Percentiles rank a stretch among this genome's conserved stretches.
phyloP scores from a whole-genome alignment of 1,140 invertebrate genomes.

The Globodera ellingtonae region DNA sequence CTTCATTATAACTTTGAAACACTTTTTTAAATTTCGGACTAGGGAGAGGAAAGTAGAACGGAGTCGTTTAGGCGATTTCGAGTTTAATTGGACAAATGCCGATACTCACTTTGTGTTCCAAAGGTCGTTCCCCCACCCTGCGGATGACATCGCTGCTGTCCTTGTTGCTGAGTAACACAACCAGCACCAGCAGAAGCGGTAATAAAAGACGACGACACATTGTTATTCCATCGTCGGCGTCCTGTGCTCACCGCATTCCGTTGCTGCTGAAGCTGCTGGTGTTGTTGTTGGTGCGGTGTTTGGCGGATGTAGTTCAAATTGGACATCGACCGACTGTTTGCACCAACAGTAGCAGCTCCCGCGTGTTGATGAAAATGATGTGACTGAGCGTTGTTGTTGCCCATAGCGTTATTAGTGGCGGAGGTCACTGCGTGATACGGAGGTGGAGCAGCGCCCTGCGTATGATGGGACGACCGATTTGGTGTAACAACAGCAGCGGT shows the following conservation, averaged over 20 bases:
- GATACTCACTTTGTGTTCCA: not conserved
- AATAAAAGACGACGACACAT: not conserved
- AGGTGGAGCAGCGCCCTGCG: constrained; percentile 6
- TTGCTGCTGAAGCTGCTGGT: constrained; percentile 7
- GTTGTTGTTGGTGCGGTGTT: constrained; percentile 24
- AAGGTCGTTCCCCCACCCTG: not conserved
- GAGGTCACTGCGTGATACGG: constrained; percentile 10
- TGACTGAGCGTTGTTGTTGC: constrained; percentile 24
- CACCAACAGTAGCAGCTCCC: constrained; percentile 14
- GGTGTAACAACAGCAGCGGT: not conserved
- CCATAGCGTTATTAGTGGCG: not conserved
- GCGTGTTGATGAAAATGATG: constrained; percentile 14
- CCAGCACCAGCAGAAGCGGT: not conserved
- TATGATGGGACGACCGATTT: constrained; percentile 25
- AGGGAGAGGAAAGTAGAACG: too few relatives aligned
- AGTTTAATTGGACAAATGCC: too few relatives aligned
- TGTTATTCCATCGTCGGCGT: not conserved
- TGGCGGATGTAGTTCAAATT: constrained; percentile 33
- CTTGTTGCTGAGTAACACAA: not conserved
- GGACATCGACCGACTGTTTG: constrained; percentile 49
- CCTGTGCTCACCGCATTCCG: not conserved
- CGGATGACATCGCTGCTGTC: not conserved
- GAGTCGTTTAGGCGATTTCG: too few relatives aligned
- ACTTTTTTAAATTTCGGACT: too few relatives aligned
- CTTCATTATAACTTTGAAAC: not conserved